Conservation (phyloP, 1,140 invertebrate species). For the Melanaphis sacchari region DNA sequence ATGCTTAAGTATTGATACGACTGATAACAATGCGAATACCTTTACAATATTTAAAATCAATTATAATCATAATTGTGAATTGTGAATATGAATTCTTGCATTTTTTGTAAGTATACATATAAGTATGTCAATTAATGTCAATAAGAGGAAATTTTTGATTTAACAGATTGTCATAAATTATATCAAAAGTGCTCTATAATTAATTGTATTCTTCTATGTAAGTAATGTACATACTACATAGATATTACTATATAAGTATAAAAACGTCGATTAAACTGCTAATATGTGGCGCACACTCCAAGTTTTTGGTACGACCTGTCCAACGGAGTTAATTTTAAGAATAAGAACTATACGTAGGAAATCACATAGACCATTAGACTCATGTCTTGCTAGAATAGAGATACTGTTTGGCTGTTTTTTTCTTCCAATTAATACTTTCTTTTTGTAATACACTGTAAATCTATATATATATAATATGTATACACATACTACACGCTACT, state of each 20-base stretch:
- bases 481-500: neutral
- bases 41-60: too few species aligned
- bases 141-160: neutral
- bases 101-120: neutral
- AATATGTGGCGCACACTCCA: neutral
- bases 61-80: too few species aligned
- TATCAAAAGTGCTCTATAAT: neutral
- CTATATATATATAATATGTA: neutral
- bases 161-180: neutral
- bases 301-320: neutral
- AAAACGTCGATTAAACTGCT: neutral
- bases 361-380: neutral
- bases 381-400: neutral
- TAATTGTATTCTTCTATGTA: neutral
- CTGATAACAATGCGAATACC: neutral
- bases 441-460: neutral
- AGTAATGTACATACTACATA: too few species aligned
- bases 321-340: neutral
- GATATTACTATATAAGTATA: neutral
- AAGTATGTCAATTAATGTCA: neutral
- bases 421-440: neutral
- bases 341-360: neutral
- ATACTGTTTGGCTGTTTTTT: neutral
- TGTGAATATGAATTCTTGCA: too few species aligned
- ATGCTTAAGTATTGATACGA: neutral